Percentiles rank a stretch among this genome's conserved stretches.
Evolutionary conservation across 2,888 invertebrate species (phyloP).

Genomic region (Diploptera punctata): DNA sequence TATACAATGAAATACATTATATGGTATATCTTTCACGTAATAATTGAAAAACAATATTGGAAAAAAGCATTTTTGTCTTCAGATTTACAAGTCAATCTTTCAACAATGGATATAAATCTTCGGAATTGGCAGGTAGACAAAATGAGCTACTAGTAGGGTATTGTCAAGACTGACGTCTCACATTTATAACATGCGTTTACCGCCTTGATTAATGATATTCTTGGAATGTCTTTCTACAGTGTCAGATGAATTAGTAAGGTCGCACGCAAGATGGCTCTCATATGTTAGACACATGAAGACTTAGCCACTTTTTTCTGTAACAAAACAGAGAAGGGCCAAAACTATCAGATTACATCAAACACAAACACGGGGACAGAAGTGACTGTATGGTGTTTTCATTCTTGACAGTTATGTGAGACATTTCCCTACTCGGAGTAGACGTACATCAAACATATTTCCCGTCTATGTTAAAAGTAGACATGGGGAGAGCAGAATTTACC

Average conservation of each 20-base stretch:
- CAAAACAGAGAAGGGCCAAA: background rate
- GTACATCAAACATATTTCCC: background rate
- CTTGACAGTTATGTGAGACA: slow-evolving; percentile 6
- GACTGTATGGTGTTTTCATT: background rate
- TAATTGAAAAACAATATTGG: too few species aligned
- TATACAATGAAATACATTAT: too few species aligned
- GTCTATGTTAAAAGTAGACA: background rate
- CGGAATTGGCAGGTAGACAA: too few species aligned
- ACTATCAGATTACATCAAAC: slow-evolving; percentile 19
- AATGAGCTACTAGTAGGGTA: too few species aligned
- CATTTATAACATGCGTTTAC: background rate
- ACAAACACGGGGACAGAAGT: slow-evolving; percentile 24
- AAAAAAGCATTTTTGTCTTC: too few species aligned
- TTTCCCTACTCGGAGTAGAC: background rate
- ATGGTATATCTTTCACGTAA: too few species aligned
- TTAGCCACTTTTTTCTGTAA: background rate
- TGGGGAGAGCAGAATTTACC: too few species aligned
- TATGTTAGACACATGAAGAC: slow-evolving; percentile 25
- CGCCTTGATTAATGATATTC: slow-evolving; percentile 33
- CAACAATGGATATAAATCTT: too few species aligned
- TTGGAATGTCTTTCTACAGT: slow-evolving; percentile 33
- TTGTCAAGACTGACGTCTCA: too few species aligned
- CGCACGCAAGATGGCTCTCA: slow-evolving; percentile 3
- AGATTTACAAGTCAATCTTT: too few species aligned
- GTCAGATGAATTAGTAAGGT: slow-evolving; percentile 38